phyloP scores from a whole-genome alignment of 2,113 vertebrate species.

The Malurus alboscapulatus region DNA sequence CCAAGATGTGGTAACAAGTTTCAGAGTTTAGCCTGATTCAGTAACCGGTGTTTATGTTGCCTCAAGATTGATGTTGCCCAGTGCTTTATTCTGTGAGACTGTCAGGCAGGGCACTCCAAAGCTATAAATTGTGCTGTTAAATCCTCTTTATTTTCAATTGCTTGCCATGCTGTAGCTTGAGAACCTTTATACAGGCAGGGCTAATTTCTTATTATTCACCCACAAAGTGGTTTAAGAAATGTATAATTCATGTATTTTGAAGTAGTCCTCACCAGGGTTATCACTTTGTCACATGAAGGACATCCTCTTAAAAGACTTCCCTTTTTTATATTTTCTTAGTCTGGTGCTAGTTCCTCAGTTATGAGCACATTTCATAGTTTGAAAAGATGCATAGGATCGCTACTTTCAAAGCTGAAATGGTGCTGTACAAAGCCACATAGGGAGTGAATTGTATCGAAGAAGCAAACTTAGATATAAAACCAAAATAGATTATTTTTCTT shows the following conservation, averaged over 20 bases:
- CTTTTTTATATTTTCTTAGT: not conserved
- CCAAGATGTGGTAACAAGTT: not conserved
- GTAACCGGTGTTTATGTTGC: not conserved
- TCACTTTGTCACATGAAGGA: not conserved
- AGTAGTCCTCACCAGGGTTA: not conserved
- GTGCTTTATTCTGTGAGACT: not conserved
- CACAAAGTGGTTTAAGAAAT: not conserved
- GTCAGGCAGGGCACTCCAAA: not conserved
- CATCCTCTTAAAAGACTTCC: not conserved
- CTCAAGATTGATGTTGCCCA: not conserved
- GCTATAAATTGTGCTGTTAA: not conserved
- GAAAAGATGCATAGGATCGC: not conserved
- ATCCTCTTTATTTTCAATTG: not conserved
- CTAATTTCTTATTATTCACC: not conserved
- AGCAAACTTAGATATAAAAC: not conserved
- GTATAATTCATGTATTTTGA: not conserved
- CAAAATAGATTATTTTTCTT: not conserved
- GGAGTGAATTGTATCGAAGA: not conserved
- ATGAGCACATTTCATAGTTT: not conserved
- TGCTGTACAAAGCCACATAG: not conserved
- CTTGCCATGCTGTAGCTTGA: not conserved
- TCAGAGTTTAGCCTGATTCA: not conserved
- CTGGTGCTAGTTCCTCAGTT: not conserved
- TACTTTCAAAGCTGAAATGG: not conserved
- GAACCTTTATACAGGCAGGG: not conserved